These are phyloP conservation scores for Taenaris catops DNA, from an alignment of 2,888 invertebrate species.

Conservation along the genomic window DNA sequence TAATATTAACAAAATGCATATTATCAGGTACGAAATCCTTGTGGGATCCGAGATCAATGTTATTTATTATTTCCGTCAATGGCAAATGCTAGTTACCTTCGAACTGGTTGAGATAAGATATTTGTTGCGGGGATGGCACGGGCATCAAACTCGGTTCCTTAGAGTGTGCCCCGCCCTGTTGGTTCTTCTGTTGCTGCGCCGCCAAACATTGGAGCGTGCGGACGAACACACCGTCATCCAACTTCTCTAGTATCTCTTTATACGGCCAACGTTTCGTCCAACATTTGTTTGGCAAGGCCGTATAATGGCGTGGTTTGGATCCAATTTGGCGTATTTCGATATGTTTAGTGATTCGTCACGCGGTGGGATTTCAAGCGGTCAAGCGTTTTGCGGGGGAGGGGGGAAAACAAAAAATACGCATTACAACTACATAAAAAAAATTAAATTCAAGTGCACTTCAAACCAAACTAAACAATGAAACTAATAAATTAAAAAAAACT, in stretches of 20 bases:
- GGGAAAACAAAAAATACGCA: conserved; percentile 77
- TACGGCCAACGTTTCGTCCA: conserved; percentile 42
- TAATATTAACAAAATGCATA: too few relatives aligned
- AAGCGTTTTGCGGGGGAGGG: conserved; percentile 71
- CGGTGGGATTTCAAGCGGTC: conserved; percentile 74
- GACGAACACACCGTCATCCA: conserved; percentile 76
- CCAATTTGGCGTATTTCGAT: conserved; percentile 30
- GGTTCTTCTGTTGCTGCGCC: conserved; percentile 73
- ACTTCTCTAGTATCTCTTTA: conserved; percentile 71
- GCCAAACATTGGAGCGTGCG: conserved; percentile 77
- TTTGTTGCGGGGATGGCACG: conserved; percentile 97
- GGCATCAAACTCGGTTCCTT: conserved; percentile 96
- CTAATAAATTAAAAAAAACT: conserved; percentile 16
- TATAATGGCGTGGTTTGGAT: conserved; percentile 18
- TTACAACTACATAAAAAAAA: conserved; percentile 78
- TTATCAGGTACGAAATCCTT: neutral
- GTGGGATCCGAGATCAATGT: too few relatives aligned
- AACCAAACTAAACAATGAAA: conserved; percentile 27
- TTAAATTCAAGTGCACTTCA: conserved; percentile 35
- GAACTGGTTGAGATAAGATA: conserved; percentile 96
- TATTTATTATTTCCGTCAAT: conserved; percentile 35
- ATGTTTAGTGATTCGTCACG: conserved; percentile 55
- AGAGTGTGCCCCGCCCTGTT: conserved; percentile 59
- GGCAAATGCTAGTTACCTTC: conserved; percentile 81
- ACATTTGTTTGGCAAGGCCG: conserved; percentile 20